These are phyloP conservation scores for Clarias platycephalus DNA, from an alignment of 2,797 vertebrate species.

Conservation along the genomic window DNA sequence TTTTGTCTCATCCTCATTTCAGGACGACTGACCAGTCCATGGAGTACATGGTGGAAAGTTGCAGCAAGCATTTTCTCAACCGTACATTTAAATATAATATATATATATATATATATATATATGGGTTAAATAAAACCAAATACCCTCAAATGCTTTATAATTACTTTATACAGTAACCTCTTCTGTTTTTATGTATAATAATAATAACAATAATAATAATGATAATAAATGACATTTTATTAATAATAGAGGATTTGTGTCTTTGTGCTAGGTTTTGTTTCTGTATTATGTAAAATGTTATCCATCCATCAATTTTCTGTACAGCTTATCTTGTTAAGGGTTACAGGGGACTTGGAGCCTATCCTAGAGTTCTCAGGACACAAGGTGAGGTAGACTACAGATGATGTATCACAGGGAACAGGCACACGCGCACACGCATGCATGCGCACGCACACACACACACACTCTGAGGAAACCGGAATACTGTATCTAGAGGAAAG, in stretches of 20 bases:
- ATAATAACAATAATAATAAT: not conserved
- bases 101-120: no score
- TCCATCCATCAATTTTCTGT: no score
- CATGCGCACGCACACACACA: no score
- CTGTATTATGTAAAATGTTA: not conserved
- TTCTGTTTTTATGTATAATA: conserved; percentile 10
- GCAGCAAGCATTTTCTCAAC: conserved; percentile 13
- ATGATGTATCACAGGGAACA: no score
- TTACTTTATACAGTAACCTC: not conserved
- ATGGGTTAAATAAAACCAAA: not conserved
- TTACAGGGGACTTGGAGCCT: no score
- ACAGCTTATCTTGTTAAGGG: no score
- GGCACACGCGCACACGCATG: no score
- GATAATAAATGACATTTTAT: conserved; percentile 35
- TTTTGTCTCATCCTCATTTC: conserved; percentile 44
- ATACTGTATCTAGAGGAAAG: no score
- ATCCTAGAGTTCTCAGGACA: no score
- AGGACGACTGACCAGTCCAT: conserved; percentile 70
- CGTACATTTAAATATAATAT: not conserved
- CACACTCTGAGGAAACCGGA: no score
- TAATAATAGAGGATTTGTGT: conserved; percentile 40
- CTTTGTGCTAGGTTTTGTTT: conserved; percentile 6
- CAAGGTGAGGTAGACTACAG: no score
- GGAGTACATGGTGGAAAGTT: not conserved
- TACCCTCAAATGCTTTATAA: not conserved